Base-by-base conservation (phyloP, 2,888 invertebrate species). In the Thumatha senex region DNA sequence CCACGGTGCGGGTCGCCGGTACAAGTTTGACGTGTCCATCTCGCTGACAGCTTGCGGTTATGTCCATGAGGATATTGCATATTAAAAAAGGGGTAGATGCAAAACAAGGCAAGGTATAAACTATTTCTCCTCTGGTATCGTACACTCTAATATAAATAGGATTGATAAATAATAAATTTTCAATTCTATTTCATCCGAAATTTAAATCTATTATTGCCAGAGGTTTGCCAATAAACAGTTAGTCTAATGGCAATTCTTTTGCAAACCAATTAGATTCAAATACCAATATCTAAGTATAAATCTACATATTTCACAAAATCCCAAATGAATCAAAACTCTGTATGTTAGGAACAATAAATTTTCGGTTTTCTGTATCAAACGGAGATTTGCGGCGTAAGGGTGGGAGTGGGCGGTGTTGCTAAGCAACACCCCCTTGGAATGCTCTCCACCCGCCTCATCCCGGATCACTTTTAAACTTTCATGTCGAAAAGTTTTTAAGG, bases 381-480 rank as follows among this genome's bases (percentile, higher is more conserved):
- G 81, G 86, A 90, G 91, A 90, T 89, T 89, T 87, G 85, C 78
- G 83, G 85, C 76, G 82, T 72, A 72, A 80, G 81, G 78, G 73
- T n/a, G 82, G 82, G 76, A 71, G 70, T 71, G 84, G 56, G 82
- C 68, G 84, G 82, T 79, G 86, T 89, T 84, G 86, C 88, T 73
- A 76, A 67, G 89, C 88, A 87, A 89, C 52, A 89, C 74, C 61
- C 54, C 63, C 70, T 67, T 58, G 46, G 58, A 58, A 24, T 24
- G 18, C 64, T 48, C 58, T 55, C 58, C 48, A 58, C 64, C 54
- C 45, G 54, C 63, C 76, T 72, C 70, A 74, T 68, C 74, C 71
- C 77, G 78, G 84, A 89, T 88, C 89, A 89, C 90, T 91, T 91
- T 91, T 91, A 90, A 91, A 91, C 90, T 91, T 91, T 90, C 89